These are phyloP conservation scores for Abscondita cerata DNA, from an alignment of 2,888 invertebrate genomes.

Conservation along the genomic window DNA sequence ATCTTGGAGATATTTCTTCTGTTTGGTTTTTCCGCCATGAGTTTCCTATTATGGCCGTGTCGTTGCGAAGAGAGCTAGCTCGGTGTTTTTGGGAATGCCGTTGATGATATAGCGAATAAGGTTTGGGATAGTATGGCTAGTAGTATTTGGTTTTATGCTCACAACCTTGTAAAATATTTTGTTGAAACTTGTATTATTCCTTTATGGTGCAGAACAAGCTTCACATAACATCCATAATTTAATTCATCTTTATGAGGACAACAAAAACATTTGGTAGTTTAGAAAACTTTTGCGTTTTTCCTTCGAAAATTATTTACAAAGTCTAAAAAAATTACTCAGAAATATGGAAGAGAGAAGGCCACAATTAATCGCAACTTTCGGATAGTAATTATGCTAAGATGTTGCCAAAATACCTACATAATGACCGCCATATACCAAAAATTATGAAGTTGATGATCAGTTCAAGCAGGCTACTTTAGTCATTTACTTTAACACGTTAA, in stretches of 20 bases:
- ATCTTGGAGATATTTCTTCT: background rate
- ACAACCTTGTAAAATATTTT: background rate
- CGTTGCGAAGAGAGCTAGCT: background rate
- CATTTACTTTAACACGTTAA: no score
- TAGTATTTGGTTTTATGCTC: background rate
- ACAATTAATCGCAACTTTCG: no score
- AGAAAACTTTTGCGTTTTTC: background rate
- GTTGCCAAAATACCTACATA: no score
- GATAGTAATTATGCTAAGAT: no score
- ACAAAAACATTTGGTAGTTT: conserved; percentile 8
- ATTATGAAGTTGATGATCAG: background rate
- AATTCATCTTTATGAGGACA: background rate
- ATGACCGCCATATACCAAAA: background rate
- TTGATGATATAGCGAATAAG: no score
- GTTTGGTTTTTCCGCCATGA: background rate
- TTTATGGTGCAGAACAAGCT: conserved; percentile 18
- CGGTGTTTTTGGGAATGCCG: background rate
- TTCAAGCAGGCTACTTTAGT: background rate
- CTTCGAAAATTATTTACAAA: background rate
- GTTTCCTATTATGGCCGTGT: background rate
- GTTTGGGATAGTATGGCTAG: no score
- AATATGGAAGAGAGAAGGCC: no score
- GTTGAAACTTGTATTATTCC: conserved; percentile 5
- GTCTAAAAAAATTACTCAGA: background rate
- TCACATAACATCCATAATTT: no score